Percentiles rank a stretch among this genome's conserved stretches.
Evolutionary conservation across 2,113 vertebrate genomes (phyloP).

Genomic region (Cheilinus undulatus): DNA sequence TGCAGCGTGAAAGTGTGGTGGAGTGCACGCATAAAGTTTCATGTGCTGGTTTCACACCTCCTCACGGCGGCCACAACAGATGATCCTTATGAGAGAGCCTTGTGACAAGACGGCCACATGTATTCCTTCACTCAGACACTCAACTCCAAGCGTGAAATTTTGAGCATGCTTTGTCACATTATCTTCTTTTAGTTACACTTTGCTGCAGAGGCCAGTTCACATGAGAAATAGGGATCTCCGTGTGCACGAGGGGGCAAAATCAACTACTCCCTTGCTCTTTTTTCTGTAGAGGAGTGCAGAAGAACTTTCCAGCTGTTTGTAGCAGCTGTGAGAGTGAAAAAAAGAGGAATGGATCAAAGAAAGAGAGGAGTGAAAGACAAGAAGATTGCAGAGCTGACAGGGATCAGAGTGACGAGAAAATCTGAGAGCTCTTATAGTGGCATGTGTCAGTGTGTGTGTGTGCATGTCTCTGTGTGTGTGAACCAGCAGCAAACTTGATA

Average conservation of each 20-base stretch:
- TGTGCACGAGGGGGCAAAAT: slow-evolving; percentile 30
- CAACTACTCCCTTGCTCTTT: slow-evolving; percentile 33
- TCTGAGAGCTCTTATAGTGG: slow-evolving; percentile 34
- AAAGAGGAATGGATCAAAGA: slow-evolving; percentile 55
- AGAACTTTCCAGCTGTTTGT: slow-evolving; percentile 75
- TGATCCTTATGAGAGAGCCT: slow-evolving; percentile 36
- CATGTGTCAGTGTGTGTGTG: slow-evolving; percentile 28
- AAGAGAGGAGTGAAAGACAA: slow-evolving; percentile 51
- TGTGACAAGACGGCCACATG: slow-evolving; percentile 43
- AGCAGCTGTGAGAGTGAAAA: slow-evolving; percentile 68
- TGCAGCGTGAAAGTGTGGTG: not conserved
- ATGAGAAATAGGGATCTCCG: slow-evolving; percentile 55
- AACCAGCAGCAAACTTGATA: slow-evolving; percentile 22
- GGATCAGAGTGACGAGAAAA: slow-evolving; percentile 58
- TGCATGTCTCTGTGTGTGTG: slow-evolving; percentile 15
- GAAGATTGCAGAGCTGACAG: slow-evolving; percentile 45
- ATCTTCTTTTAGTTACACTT: slow-evolving; percentile 57
- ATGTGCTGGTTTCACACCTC: slow-evolving; percentile 49
- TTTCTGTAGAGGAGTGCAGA: slow-evolving; percentile 26
- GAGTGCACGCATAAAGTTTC: slow-evolving; percentile 30
- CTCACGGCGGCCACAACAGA: slow-evolving; percentile 25
- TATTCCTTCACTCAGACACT: slow-evolving; percentile 15
- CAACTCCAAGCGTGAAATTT: slow-evolving; percentile 23
- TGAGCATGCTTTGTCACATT: slow-evolving; percentile 28
- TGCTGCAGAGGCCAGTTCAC: slow-evolving; percentile 54